phyloP scores from a whole-genome alignment of 1,140 invertebrate genomes.

The Scaptomyza montana region DNA sequence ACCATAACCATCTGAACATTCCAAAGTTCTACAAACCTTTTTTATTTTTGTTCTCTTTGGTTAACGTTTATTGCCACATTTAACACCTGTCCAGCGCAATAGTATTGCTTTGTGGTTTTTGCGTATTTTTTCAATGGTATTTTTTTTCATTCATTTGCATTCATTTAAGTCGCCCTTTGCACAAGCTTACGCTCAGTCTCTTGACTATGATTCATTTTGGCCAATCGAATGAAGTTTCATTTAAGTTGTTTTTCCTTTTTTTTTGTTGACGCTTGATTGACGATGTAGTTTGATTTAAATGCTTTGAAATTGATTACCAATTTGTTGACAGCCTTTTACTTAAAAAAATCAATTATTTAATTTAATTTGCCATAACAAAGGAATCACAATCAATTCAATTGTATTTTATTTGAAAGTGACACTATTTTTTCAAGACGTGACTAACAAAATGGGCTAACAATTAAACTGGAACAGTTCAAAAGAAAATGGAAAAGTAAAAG shows the following conservation, averaged over 20 bases:
- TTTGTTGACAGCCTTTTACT: neutral
- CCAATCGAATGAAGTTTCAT: neutral
- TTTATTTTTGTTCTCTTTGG: too few species aligned
- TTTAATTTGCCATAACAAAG: slow-evolving; percentile 11
- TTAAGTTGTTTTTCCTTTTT: neutral
- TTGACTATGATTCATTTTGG: slow-evolving; percentile 5
- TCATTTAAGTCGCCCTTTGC: slow-evolving; percentile 4
- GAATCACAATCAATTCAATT: slow-evolving; percentile 4
- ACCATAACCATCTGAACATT: slow-evolving; percentile 62
- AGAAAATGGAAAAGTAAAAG: too few species aligned
- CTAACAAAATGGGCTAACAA: too few species aligned
- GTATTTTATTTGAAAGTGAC: too few species aligned
- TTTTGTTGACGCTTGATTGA: neutral
- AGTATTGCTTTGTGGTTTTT: slow-evolving; percentile 12
- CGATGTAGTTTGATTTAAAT: neutral
- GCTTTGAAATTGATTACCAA: neutral
- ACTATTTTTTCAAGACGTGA: too few species aligned
- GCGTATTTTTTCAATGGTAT: neutral
- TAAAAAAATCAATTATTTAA: neutral
- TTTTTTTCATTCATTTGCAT: slow-evolving; percentile 18
- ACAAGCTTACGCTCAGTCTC: neutral
- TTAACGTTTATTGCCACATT: slow-evolving; percentile 1
- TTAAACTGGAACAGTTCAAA: too few species aligned
- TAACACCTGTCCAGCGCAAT: slow-evolving; percentile 32
- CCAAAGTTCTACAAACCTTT: slow-evolving; percentile 25